Base-by-base conservation (phyloP, 2,797 vertebrate species). In the Takifugu ocellatus region DNA sequence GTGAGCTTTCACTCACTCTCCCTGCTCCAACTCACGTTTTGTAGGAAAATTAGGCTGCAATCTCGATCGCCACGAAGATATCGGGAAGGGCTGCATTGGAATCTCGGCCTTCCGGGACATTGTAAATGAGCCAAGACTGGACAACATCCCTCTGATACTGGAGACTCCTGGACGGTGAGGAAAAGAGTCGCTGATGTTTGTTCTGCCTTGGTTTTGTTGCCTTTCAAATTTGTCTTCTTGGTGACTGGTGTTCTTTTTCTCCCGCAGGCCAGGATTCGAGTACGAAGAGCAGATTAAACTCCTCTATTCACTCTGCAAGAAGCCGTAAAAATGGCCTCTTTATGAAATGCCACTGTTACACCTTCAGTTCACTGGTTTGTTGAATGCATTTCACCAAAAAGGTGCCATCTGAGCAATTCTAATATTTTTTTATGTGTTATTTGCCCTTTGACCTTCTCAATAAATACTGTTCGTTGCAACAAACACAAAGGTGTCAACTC, bases 31-130 rank as follows among this genome's bases (percentile, higher is more conserved):
- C 14, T 3, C 59, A 15, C 27, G 21, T 6, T 56, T 46, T 56
- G 26, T 63, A 93, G 92, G 92, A 54, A 82, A 84, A 70, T 78
- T 93, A 11, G 92, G 92, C 63, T 92, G 90, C 63, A 81, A 89
- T 49, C 87, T 93, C 0, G 92, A 93, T 76, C 90, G 91, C 3
- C 92, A 93, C 49, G 92, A 92, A 68, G 92, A 93, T 59, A 89
- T 93, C 0, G 91, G 92, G 6, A 83, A 72, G 68, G 92, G 92
- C 25, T 72, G 90, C 66, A 93, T 93, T 2, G 92, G 92, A 6
- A 68, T 92, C 33, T 27, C 87, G 16, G 91, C 92, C 25, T 93
- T 93, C 74, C 77, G 56, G 54, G 89, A 91, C 50, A 84, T 92
- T 33, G 88, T 93, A 56, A 93, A 92, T 5, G 92, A 93, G 70